A percentile compares a stretch with the other conserved stretches of the same genome.
Evolutionary conservation across 2,888 invertebrate species (phyloP).

Genomic region (Siphonodentalium dalli): DNA sequence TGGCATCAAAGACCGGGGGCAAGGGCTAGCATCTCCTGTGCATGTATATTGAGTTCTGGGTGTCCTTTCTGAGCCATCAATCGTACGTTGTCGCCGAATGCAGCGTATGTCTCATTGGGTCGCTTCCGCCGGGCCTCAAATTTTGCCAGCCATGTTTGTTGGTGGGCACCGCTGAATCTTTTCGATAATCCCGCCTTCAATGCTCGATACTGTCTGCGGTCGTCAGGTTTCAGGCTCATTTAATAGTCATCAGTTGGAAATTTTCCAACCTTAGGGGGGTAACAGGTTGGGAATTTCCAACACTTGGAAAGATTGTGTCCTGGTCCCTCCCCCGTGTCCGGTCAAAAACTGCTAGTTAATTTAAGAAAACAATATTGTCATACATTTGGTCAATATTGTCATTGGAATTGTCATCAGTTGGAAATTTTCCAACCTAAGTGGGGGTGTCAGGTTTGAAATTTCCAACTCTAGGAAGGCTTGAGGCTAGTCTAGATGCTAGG

Average conservation of each 20-base stretch:
- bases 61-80: slow-evolving; percentile 18
- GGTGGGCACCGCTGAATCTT: slow-evolving; percentile 15
- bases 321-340: too few species aligned
- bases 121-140: slow-evolving; percentile 18
- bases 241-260: too few species aligned
- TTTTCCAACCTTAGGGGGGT: too few species aligned
- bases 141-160: slow-evolving; percentile 18
- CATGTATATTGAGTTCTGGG: slow-evolving; percentile 7
- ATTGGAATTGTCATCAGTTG: too few species aligned
- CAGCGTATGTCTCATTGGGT: slow-evolving; percentile 13
- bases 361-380: too few species aligned
- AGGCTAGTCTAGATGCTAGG: too few species aligned
- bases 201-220: neutral
- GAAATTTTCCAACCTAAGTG: too few species aligned
- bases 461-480: too few species aligned
- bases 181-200: slow-evolving; percentile 2
- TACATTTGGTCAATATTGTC: too few species aligned
- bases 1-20: slow-evolving; percentile 12
- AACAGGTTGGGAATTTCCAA: slow-evolving; percentile 11
- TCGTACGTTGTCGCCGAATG: slow-evolving; percentile 20
- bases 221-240: neutral
- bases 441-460: too few species aligned
- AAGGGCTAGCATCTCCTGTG: slow-evolving; percentile 23
- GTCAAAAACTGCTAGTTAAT: too few species aligned
- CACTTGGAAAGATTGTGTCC: slow-evolving; percentile 11